These are phyloP conservation scores for Lingula anatina DNA, from an alignment of 2,888 invertebrate genomes.

Conservation along the genomic window DNA sequence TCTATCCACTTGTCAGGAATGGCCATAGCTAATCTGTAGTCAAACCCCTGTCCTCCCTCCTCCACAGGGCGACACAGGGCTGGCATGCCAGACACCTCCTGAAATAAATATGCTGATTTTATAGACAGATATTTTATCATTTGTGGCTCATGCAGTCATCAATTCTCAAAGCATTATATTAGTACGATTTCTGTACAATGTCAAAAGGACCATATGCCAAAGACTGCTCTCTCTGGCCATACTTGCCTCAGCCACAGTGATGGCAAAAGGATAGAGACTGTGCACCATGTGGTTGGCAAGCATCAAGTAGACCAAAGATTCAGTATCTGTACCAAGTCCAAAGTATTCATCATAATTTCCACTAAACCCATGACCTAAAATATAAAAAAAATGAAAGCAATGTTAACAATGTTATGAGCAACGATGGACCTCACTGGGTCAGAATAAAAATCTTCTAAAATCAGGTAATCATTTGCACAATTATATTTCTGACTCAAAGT, in stretches of 20 bases:
- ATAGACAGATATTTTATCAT: too few relatives aligned
- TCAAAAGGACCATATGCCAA: neutral
- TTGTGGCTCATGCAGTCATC: neutral
- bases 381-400: slow-evolving; percentile 58
- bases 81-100: slow-evolving; percentile 99
- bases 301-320: slow-evolving; percentile 90
- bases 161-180: neutral
- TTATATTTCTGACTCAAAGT: too few relatives aligned
- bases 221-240: too few relatives aligned
- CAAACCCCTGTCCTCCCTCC: slow-evolving; percentile 95
- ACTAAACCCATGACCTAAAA: slow-evolving; percentile 53
- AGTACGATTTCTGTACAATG: neutral
- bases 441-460: too few relatives aligned
- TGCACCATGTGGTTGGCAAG: slow-evolving; percentile 89
- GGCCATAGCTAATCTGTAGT: slow-evolving; percentile 96
- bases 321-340: slow-evolving; percentile 92
- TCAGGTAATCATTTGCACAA: too few relatives aligned
- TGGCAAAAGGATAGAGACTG: slow-evolving; percentile 62
- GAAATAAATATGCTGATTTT: slow-evolving; percentile 7
- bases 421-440: too few relatives aligned
- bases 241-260: slow-evolving; percentile 90
- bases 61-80: slow-evolving; percentile 84
- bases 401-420: too few relatives aligned
- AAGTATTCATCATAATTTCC: slow-evolving; percentile 97
- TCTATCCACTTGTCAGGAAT: slow-evolving; percentile 98